phyloP scores from a whole-genome alignment of 2,797 vertebrate species.

The Labroides dimidiatus region DNA sequence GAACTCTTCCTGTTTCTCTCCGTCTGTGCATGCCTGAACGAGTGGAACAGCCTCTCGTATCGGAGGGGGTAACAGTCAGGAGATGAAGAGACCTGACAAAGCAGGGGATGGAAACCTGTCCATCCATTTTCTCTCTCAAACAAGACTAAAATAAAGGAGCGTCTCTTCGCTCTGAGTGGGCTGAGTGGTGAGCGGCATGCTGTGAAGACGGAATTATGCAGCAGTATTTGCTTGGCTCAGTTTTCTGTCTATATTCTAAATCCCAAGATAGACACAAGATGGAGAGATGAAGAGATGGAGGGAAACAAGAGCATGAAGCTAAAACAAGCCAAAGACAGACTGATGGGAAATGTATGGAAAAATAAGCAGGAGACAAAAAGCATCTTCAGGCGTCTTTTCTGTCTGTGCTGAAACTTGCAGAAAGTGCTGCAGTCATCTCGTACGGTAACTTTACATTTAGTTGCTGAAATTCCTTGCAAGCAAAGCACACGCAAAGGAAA shows the following conservation, averaged over 20 bases:
- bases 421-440: conserved; percentile 74
- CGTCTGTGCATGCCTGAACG: conserved; percentile 12
- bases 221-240: conserved; percentile 57
- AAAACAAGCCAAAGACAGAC: conserved; percentile 26
- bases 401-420: conserved; percentile 50
- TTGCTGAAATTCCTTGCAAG: conserved; percentile 38
- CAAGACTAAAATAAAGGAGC: conserved; percentile 53
- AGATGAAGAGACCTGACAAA: conserved; percentile 56
- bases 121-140: conserved; percentile 43
- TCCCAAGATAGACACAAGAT: conserved; percentile 45
- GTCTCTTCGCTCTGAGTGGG: conserved; percentile 61
- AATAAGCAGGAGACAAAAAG: conserved; percentile 21
- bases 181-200: conserved; percentile 55
- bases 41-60: conserved; percentile 34
- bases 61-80: conserved; percentile 36
- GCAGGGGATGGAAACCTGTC: conserved; percentile 63
- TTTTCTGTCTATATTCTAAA: conserved; percentile 55
- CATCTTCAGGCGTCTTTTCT: background rate
- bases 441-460: conserved; percentile 50
- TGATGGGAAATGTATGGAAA: conserved; percentile 9
- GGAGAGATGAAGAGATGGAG: conserved; percentile 23
- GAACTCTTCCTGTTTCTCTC: conserved; percentile 18
- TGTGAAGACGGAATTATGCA: conserved; percentile 67
- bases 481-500: conserved; percentile 42
- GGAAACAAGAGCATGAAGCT: conserved; percentile 15